Evolutionary conservation across 2,888 invertebrate species (phyloP), one percentile per base, ranked within the genome.

Genomic region (Notodonta dromedarius): DNA sequence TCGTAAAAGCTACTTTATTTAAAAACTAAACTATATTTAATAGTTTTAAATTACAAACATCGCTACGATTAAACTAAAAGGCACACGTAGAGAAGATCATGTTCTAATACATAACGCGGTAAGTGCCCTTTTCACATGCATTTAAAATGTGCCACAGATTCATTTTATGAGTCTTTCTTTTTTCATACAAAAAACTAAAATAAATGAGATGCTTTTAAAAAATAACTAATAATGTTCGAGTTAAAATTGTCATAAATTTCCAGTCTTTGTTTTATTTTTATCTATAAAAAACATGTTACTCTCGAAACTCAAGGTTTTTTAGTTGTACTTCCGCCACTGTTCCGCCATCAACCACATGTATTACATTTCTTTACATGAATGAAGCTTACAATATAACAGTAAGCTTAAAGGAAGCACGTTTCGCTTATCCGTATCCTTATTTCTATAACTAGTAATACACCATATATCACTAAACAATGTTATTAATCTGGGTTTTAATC

Each of bases 341-440:
- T 73, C 42, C 60, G 59, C 65, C 76, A 75, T 76, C 76, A n/a
- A 39, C 7, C 57, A 50, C 24, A 58, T 48, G 54, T 52, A 56
- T 60, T 44, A 56, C 42, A 59, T 44, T 73, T 66, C 54, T 56
- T 59, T 59, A 55, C 51, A 59, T 57, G 54, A 46, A 59, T 65
- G 64, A 48, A 65, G 48, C 35, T 35, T 57, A 57, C 39, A 54
- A 46, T 32, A 53, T 52, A 53, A 61, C 16, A 11, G 53, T 69
- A 70, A 71, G 69, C 74, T 86, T 83, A 78, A 79, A 84, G 93
- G 92, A 92, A 92, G 93, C 93, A 91, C 93, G 84, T 86, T 87
- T 88, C 82, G 80, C 83, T 86, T 83, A 83, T 78, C 68, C 79
- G 82, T 87, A 87, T 79, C 78, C 85, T 78, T 83, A 83, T 66